Evolutionary conservation across 2,113 vertebrate genomes (phyloP).

Genomic region (Drymodes brunneopygia): DNA sequence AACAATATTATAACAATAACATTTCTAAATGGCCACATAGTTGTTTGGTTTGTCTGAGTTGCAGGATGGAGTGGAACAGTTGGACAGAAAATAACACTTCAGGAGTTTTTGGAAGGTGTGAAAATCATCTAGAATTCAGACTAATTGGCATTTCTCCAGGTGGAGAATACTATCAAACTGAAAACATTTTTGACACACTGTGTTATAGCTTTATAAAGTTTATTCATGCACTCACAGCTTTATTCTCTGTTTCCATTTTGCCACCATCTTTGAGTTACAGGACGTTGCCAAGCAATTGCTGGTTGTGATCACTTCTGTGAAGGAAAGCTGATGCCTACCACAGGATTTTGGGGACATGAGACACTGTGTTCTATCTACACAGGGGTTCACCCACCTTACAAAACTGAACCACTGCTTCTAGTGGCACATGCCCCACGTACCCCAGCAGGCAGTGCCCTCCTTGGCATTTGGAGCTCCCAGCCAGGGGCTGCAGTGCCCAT

Average conservation of each 20-base stretch:
- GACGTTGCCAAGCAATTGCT: background rate
- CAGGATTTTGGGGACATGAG: rapidly evolving
- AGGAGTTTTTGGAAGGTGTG: background rate
- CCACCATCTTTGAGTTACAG: background rate
- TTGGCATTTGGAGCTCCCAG: background rate
- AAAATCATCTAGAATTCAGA: background rate
- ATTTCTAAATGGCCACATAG: background rate
- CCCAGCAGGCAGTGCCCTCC: no score
- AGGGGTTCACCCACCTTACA: background rate
- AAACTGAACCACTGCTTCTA: background rate
- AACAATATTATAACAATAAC: background rate
- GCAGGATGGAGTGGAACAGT: background rate
- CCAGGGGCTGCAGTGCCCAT: background rate
- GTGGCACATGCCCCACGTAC: background rate
- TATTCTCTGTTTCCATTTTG: background rate
- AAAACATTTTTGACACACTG: background rate
- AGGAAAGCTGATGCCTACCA: background rate
- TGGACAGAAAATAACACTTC: background rate
- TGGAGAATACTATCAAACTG: background rate
- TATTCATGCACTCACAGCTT: background rate
- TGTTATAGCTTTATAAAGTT: background rate
- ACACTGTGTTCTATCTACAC: background rate
- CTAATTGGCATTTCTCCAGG: background rate
- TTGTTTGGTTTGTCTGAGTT: background rate
- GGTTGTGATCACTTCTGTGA: background rate